These are phyloP conservation scores for Drosophila biarmipes DNA, from an alignment of 1,140 invertebrate genomes.

Conservation along the genomic window DNA sequence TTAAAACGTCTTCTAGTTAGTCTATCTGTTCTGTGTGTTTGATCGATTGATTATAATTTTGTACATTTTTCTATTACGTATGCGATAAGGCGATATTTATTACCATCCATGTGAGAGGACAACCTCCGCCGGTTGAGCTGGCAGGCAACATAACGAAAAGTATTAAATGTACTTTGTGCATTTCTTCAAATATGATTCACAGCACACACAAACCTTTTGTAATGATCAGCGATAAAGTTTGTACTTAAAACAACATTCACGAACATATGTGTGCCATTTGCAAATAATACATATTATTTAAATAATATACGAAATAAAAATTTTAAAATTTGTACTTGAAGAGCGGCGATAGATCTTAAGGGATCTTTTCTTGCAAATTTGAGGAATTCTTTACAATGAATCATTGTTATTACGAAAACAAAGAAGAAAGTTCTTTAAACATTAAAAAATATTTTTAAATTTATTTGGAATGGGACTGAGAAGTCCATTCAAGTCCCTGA, in stretches of 20 bases:
- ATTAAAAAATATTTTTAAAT: no score
- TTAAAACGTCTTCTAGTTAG: conserved; percentile 34
- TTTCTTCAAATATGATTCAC: conserved; percentile 57
- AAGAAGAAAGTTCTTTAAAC: no score
- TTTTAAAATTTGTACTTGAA: conserved; percentile 28
- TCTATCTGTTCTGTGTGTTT: conserved; percentile 41
- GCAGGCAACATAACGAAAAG: conserved; percentile 41
- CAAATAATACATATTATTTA: conserved; percentile 43
- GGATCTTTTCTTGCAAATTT: background rate
- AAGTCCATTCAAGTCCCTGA: no score
- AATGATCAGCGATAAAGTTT: conserved; percentile 22
- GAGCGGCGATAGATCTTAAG: background rate
- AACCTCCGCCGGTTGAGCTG: conserved; percentile 48
- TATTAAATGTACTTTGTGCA: conserved; percentile 80
- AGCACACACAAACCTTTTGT: conserved; percentile 35
- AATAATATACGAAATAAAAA: conserved; percentile 40
- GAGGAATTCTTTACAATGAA: no score
- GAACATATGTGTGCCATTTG: conserved; percentile 61
- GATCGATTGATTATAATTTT: conserved; percentile 46
- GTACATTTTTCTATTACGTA: conserved; percentile 65
- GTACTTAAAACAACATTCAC: conserved; percentile 48
- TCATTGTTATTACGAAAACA: no score
- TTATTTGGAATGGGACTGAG: no score
- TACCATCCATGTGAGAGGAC: conserved; percentile 29
- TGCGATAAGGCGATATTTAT: conserved; percentile 59